Evolutionary conservation across 2,888 invertebrate genomes (phyloP), one percentile per base, ranked within the genome.

Genomic region (Lingula anatina): DNA sequence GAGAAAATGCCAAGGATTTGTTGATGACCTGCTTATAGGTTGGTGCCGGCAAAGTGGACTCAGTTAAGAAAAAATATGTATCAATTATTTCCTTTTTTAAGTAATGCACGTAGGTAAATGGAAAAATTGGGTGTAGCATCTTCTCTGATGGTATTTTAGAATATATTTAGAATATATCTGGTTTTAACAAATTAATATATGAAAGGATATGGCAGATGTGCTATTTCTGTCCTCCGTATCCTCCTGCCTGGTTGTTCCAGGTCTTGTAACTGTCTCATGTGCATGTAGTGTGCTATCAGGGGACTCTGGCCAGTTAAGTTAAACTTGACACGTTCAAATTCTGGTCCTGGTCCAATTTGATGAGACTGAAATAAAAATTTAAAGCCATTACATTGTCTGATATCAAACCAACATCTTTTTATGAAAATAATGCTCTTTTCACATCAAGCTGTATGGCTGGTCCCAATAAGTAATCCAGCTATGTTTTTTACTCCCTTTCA

Each of bases 301-400:
- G 75, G 75, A 54, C 72, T 72, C 7, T 68, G 66, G 5, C 73
- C 75, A n/a, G 64, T 56, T 5, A 69, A 62, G 61, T 71, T 71
- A 55, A 75, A 75, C 53, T 65, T 61, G 2, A 69, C 69, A n/a
- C 70, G 51, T 54, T 71, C 69, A 47, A 68, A 64, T 20, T 66
- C 63, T 0, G 71, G 67, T 2, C 73, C 72, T 24, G 69, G 69
- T 4, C 73, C 73, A 25, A 71, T 64, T 45, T 62, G 68, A 47
- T 71, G 70, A 5, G 73, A 72, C 71, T 73, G 51, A 3, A 54
- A 44, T 4, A 15, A 20, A 50, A 49, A 18, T 23, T n/a, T n/a
- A n/a, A n/a, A n/a, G n/a, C n/a, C n/a, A n/a, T n/a, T n/a, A n/a
- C n/a, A n/a, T n/a, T n/a, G n/a, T n/a, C n/a, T n/a, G n/a, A n/a